Evolutionary conservation across 92 coral and sea anemone genomes (phyloP).

Genomic region (Pocillopora meandrina): DNA sequence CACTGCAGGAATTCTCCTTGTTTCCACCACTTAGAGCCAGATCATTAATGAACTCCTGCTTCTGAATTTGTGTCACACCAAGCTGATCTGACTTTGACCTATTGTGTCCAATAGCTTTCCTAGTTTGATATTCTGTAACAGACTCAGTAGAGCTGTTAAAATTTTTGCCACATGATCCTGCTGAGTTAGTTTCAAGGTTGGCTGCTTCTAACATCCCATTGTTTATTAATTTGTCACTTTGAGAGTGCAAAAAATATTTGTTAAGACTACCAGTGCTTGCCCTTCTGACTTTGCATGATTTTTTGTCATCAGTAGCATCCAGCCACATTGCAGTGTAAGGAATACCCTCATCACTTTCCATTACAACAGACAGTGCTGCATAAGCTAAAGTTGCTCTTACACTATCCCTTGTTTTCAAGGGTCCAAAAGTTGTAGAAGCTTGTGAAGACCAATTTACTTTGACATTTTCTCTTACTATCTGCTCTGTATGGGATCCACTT

Average conservation of each 20-base stretch:
- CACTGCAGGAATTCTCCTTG: constrained; percentile 28
- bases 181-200: background rate
- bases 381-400: constrained; percentile 84
- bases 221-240: constrained; percentile 3
- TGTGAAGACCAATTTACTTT: background rate
- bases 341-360: constrained; percentile 79
- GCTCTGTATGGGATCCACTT: background rate
- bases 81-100: constrained; percentile 93
- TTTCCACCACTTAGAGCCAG: constrained; percentile 11
- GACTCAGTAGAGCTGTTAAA: background rate
- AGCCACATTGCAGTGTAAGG: constrained; percentile 78
- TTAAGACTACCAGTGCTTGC: constrained; percentile 57
- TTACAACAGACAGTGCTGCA: constrained; percentile 91
- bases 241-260: constrained; percentile 27
- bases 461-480: background rate
- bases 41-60: constrained; percentile 15
- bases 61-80: constrained; percentile 42
- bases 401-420: constrained; percentile 4
- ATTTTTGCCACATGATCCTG: constrained; percentile 1
- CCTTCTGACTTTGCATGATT: constrained; percentile 41
- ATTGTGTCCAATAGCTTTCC: constrained; percentile 79
- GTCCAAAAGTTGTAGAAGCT: constrained; percentile 1
- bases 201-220: constrained; percentile 11
- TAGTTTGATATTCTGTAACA: constrained; percentile 43
- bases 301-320: constrained; percentile 55